Percentiles rank a stretch among this genome's conserved stretches.
Conservation (phyloP, 2,797 vertebrate genomes). For the Siniperca scherzeri region DNA sequence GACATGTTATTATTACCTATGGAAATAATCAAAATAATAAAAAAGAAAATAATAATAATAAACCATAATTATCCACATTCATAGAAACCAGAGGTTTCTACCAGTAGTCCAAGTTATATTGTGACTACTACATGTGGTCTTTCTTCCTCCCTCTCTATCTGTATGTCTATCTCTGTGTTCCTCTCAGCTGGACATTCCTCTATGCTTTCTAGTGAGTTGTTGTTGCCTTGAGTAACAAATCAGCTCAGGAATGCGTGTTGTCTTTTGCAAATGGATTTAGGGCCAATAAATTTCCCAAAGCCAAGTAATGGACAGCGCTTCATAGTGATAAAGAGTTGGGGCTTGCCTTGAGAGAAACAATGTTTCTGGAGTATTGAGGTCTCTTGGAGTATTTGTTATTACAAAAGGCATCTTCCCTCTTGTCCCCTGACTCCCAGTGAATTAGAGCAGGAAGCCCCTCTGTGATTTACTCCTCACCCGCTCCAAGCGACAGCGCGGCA, state of each 20-base stretch:
- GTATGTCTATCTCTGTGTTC: constrained; percentile 16
- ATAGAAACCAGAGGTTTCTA: too few species aligned
- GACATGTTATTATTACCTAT: too few species aligned
- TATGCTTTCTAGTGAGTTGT: constrained; percentile 76
- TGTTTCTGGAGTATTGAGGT: constrained; percentile 75
- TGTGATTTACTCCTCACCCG: constrained; percentile 63
- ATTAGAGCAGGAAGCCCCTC: constrained; percentile 65
- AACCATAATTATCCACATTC: too few species aligned
- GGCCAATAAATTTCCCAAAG: constrained; percentile 89
- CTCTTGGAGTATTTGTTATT: constrained; percentile 84
- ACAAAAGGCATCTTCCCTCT: constrained; percentile 83
- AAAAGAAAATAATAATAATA: neutral
- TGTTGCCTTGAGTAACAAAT: constrained; percentile 88
- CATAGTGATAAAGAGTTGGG: constrained; percentile 85
- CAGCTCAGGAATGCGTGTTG: constrained; percentile 89
- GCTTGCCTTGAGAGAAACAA: constrained; percentile 85
- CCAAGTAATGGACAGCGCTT: constrained; percentile 85
- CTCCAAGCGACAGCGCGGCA: constrained; percentile 44
- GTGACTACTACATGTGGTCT: neutral
- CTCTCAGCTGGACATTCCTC: constrained; percentile 74
- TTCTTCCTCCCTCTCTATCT: constrained; percentile 3
- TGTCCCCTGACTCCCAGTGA: constrained; percentile 81
- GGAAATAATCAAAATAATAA: too few species aligned
- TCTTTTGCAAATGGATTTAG: constrained; percentile 89
- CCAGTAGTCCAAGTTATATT: neutral